Percentiles rank a stretch among this genome's conserved stretches.
Conservation (phyloP, 1,140 invertebrate genomes). For the Cherax destructor region DNA sequence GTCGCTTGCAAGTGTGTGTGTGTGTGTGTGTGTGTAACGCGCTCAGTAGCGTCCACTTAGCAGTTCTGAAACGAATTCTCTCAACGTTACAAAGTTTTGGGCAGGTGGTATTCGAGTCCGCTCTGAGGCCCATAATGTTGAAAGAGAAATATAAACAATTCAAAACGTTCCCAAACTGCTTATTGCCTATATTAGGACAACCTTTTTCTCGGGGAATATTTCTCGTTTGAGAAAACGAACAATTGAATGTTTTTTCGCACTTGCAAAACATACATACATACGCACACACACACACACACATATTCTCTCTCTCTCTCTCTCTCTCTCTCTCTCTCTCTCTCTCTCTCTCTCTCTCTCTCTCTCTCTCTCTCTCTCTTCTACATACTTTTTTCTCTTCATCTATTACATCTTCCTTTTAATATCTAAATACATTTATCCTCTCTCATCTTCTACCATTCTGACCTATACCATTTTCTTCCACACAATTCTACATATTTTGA, state of each 20-base stretch:
- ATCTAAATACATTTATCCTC: background rate
- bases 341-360: constrained; percentile 30
- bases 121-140: background rate
- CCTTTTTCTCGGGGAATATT: background rate
- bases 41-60: background rate
- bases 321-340: constrained; percentile 27
- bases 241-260: too few relatives aligned
- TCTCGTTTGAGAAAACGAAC: background rate
- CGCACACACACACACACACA: constrained; percentile 13
- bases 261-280: too few relatives aligned
- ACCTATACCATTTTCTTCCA: too few relatives aligned
- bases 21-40: too few relatives aligned
- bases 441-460: too few relatives aligned
- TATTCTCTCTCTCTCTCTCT: background rate
- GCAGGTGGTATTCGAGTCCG: background rate
- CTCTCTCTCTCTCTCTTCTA: constrained; percentile 17
- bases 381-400: background rate
- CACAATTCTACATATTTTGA: too few relatives aligned
- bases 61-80: background rate
- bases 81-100: background rate
- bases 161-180: background rate
- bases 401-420: background rate
- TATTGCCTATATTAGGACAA: background rate
- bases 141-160: background rate
- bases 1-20: background rate